Conservation (phyloP, 1,140 invertebrate genomes). For the Bombus picipes region DNA sequence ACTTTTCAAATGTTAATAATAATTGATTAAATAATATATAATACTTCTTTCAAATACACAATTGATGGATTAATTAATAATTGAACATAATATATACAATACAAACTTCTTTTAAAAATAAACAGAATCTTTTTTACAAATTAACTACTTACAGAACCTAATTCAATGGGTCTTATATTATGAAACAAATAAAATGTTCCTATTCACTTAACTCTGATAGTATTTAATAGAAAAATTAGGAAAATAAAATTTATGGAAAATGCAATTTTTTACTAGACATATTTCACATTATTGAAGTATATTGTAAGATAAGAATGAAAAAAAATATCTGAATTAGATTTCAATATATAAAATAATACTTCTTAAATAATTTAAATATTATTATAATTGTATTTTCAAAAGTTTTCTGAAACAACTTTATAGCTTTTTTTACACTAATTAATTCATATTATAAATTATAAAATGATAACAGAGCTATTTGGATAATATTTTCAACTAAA, state of each 20-base stretch:
- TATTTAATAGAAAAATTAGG: conserved; percentile 35
- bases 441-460: conserved; percentile 30
- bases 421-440: background rate
- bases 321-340: conserved; percentile 10
- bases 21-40: conserved; percentile 48
- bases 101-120: background rate
- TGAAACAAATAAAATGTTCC: conserved; percentile 6
- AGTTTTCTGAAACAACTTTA: background rate
- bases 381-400: background rate
- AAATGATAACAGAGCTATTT: conserved; percentile 31
- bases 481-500: conserved; percentile 8
- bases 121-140: conserved; percentile 3
- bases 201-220: conserved; percentile 2
- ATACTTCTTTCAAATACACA: conserved; percentile 61
- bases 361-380: background rate
- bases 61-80: conserved; percentile 20
- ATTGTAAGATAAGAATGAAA: conserved; percentile 18
- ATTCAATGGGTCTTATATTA: background rate
- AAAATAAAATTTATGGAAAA: conserved; percentile 4
- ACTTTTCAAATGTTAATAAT: conserved; percentile 7
- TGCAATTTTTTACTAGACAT: conserved; percentile 33
- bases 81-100: conserved; percentile 50
- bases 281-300: conserved; percentile 37
- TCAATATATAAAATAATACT: background rate
- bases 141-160: background rate